Conservation (phyloP, 1,140 invertebrate species). For the Steinernema feltiae region DNA sequence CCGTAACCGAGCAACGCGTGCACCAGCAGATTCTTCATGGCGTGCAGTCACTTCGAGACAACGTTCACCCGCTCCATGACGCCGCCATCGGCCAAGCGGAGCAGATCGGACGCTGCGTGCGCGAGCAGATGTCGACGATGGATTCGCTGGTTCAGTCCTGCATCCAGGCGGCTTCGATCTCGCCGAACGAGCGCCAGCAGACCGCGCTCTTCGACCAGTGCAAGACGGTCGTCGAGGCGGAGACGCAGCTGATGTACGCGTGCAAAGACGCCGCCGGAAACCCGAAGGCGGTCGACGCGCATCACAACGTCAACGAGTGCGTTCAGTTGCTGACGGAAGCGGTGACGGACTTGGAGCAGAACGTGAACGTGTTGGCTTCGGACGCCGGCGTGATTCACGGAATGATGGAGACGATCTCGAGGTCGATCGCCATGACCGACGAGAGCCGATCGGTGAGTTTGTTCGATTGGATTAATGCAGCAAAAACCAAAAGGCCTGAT, state of each 20-base stretch:
- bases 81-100: slow-evolving; percentile 76
- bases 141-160: slow-evolving; percentile 76
- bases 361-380: slow-evolving; percentile 65
- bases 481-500: too few relatives aligned
- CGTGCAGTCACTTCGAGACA: slow-evolving; percentile 42
- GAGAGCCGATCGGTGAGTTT: slow-evolving; percentile 60
- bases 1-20: slow-evolving; percentile 39
- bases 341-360: slow-evolving; percentile 71
- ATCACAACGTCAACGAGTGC: slow-evolving; percentile 45
- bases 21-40: slow-evolving; percentile 56
- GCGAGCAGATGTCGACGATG: slow-evolving; percentile 74
- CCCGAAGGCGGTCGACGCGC: slow-evolving; percentile 65
- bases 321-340: slow-evolving; percentile 67
- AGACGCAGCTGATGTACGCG: slow-evolving; percentile 74
- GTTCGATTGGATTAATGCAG: slow-evolving; percentile 24
- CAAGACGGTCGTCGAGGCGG: slow-evolving; percentile 85
- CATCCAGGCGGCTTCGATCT: slow-evolving; percentile 76
- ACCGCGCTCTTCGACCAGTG: slow-evolving; percentile 80
- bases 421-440: slow-evolving; percentile 74
- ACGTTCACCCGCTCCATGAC: slow-evolving; percentile 53
- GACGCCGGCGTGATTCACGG: slow-evolving; percentile 61
- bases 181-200: slow-evolving; percentile 81
- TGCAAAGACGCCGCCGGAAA: slow-evolving; percentile 87
- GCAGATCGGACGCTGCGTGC: slow-evolving; percentile 79
- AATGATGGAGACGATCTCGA: slow-evolving; percentile 79